These are phyloP conservation scores for Phorcus lineatus DNA, from an alignment of 2,888 invertebrate species.

Conservation along the genomic window DNA sequence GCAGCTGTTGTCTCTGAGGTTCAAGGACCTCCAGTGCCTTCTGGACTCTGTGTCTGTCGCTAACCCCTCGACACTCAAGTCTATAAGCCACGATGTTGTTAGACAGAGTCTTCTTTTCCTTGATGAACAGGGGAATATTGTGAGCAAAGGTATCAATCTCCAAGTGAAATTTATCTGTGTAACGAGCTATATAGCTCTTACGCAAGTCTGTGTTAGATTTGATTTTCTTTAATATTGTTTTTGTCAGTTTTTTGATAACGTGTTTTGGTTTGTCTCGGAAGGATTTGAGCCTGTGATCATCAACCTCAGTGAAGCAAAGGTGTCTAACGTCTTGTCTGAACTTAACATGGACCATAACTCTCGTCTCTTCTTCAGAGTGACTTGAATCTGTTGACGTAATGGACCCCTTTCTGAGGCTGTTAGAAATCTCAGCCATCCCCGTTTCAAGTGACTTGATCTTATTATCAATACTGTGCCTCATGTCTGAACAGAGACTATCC, in stretches of 20 bases:
- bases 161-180: not conserved
- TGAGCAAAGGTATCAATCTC: constrained; percentile 23
- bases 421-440: too few species aligned
- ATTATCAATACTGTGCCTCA: too few species aligned
- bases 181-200: constrained; percentile 4
- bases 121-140: constrained; percentile 47
- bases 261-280: not conserved
- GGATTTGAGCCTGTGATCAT: too few species aligned
- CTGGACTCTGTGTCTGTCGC: constrained; percentile 42
- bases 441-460: too few species aligned
- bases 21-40: constrained; percentile 53
- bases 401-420: too few species aligned
- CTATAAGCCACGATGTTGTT: constrained; percentile 44
- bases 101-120: constrained; percentile 50
- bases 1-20: constrained; percentile 41
- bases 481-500: too few species aligned
- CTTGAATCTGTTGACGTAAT: too few species aligned
- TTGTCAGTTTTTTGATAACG: constrained; percentile 6
- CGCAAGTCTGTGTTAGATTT: not conserved
- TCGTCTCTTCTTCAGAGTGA: too few species aligned
- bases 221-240: not conserved
- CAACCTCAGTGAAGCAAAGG: too few species aligned
- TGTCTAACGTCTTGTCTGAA: too few species aligned
- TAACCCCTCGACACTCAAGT: constrained; percentile 31
- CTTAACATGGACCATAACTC: too few species aligned